Conservation (phyloP, 2,113 vertebrate species). For the Corvus hawaiiensis region DNA sequence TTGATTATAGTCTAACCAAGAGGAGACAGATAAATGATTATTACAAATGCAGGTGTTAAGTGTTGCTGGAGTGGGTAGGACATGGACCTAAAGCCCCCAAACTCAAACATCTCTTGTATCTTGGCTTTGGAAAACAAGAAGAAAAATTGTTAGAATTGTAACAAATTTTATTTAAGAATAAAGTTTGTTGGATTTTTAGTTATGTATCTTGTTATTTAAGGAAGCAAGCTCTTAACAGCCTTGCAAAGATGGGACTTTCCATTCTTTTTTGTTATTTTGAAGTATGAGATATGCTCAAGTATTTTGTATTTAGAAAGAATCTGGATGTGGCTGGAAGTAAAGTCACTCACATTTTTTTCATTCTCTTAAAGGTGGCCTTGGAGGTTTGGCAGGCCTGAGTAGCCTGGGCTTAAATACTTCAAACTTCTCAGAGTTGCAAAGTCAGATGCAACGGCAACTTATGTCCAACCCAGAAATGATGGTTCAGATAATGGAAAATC, state of each 20-base stretch:
- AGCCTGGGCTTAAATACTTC: constrained; percentile 78
- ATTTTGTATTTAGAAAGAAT: background rate
- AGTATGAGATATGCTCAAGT: background rate
- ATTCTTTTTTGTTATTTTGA: background rate
- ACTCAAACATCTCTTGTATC: background rate
- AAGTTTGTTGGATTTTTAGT: background rate
- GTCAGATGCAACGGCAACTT: constrained; percentile 83
- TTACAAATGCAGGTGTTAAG: background rate
- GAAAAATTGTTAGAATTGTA: background rate
- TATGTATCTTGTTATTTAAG: background rate
- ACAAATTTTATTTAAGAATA: background rate
- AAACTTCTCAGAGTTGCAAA: constrained; percentile 82
- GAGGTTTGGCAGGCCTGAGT: constrained; percentile 77
- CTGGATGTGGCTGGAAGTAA: background rate
- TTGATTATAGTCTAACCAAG: background rate
- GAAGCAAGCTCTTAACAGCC: background rate
- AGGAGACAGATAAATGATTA: background rate
- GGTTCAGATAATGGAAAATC: constrained; percentile 86
- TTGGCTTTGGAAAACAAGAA: background rate
- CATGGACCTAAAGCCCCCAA: too few relatives aligned
- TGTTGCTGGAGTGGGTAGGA: background rate
- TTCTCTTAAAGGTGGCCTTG: constrained; percentile 74
- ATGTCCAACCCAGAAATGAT: constrained; percentile 87
- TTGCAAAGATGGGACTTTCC: background rate
- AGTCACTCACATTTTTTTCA: background rate